phyloP scores from a whole-genome alignment of 64 coral and sea anemone genomes.

The Porites lutea region DNA sequence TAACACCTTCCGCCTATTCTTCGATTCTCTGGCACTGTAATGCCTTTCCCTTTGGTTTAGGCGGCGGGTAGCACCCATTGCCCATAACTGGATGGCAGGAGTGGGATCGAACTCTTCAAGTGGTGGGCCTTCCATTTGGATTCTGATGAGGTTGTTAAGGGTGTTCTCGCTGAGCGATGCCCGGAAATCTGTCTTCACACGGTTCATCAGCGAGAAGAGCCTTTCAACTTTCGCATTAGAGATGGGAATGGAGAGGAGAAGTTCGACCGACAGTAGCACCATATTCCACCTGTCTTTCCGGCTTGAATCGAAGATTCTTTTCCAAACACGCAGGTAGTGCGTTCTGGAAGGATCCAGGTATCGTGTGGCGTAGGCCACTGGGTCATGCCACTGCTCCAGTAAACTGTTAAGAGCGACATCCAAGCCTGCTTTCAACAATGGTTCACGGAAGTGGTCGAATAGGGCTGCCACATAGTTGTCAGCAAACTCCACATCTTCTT shows the following conservation, averaged over 20 bases:
- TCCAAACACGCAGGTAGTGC: constrained; percentile 69
- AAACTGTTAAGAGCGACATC: constrained; percentile 26
- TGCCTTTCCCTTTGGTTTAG: constrained; percentile 48
- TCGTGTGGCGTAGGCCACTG: constrained; percentile 31
- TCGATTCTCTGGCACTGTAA: background rate
- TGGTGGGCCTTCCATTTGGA: constrained; percentile 46
- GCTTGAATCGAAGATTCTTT: constrained; percentile 37
- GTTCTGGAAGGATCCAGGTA: constrained; percentile 59
- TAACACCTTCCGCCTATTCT: too few relatives aligned
- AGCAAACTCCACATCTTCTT: constrained; percentile 76
- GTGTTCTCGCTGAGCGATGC: constrained; percentile 64
- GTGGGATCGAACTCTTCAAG: constrained; percentile 54
- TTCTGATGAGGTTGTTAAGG: constrained; percentile 58
- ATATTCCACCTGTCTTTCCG: background rate
- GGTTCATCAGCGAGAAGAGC: constrained; percentile 69
- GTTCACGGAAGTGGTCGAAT: constrained; percentile 73
- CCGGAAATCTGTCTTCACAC: background rate
- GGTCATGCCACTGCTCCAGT: constrained; percentile 77
- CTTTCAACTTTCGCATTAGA: constrained; percentile 75
- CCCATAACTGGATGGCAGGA: constrained; percentile 58
- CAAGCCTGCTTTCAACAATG: constrained; percentile 76
- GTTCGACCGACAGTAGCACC: constrained; percentile 39
- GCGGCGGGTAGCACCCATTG: background rate
- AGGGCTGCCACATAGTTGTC: constrained; percentile 54
- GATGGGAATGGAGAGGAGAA: constrained; percentile 70